Base-by-base conservation (phyloP, 1,140 invertebrate genomes). In the Orussus abietinus region DNA sequence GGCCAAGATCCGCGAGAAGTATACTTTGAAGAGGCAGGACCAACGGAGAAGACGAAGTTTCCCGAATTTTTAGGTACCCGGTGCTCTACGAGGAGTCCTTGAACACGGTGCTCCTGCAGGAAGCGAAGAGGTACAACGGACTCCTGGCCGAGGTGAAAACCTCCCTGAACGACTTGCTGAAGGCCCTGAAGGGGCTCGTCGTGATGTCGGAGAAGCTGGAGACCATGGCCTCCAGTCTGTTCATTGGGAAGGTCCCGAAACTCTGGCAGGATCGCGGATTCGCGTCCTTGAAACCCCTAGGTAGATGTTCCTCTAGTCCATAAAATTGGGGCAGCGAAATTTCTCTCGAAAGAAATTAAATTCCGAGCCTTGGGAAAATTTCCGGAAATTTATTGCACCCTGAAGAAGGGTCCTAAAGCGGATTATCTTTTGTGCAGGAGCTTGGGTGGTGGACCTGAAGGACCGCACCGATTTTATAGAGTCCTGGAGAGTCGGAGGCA, bases 81-180 rank as follows among this genome's bases (percentile, higher is more conserved):
- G 83, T 88, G 1, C 73, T 76, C 0, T 90, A 91, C 62, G 80
- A 82, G 53, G 85, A 92, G 69, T 90, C 87, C 1, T 77, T 91
- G 59, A 92, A 91, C 62, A 89, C 86, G 0, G 88, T 91, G 6
- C 67, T 92, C 10, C 75, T 86, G 10, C 88, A 91, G 70, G 89
- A 91, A 72, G 82, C 86, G 26, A 80, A 80, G 20, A 66, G 86
- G 12, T 92, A 88, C 59, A 90, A 92, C 54, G 78, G 64, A 22
- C 69, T 92, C 2, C 55, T 90, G 3, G 39, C 38, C 5, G 75
- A 79, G 3, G 83, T 92, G 19, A 67, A 76, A 11, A 57, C 54
- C n/a, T 81, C 78, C 14, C 57, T 90, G 2, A 65, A 64, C n/a
- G 80, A 87, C 57, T 66, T 90, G 11, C 56, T 82, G 30, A 86